These are phyloP conservation scores for Chesias legatella DNA, from an alignment of 2,888 invertebrate species.

Conservation along the genomic window DNA sequence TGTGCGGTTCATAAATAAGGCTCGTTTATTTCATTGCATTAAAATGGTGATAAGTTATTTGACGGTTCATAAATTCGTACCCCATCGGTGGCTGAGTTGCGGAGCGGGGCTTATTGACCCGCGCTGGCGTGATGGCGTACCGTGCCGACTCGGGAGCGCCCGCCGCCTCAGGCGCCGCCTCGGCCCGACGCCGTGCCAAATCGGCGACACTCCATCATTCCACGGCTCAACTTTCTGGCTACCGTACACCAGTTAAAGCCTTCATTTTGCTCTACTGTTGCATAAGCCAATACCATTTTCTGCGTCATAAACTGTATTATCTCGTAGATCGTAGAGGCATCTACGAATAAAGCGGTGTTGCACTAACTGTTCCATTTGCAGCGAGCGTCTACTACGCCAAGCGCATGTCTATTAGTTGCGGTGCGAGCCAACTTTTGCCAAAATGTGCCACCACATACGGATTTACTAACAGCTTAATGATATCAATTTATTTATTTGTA, in stretches of 20 bases:
- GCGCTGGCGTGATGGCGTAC: conserved; percentile 44
- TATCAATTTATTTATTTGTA: neutral
- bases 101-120: conserved; percentile 46
- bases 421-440: conserved; percentile 19
- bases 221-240: conserved; percentile 63
- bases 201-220: conserved; percentile 62
- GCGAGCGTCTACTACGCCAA: conserved; percentile 21
- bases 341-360: conserved; percentile 21
- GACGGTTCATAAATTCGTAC: conserved; percentile 74
- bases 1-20: conserved; percentile 72
- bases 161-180: conserved; percentile 57
- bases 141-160: conserved; percentile 23
- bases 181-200: conserved; percentile 66
- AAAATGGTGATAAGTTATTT: conserved; percentile 78
- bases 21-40: conserved; percentile 76
- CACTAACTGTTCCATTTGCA: conserved; percentile 23
- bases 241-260: conserved; percentile 55
- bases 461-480: neutral
- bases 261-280: conserved; percentile 51
- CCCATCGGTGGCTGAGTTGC: conserved; percentile 50
- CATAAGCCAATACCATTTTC: conserved; percentile 62
- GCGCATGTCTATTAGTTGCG: conserved; percentile 17
- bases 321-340: conserved; percentile 28
- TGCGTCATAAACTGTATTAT: conserved; percentile 35
- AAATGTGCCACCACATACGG: conserved; percentile 1